Base-by-base conservation (phyloP, 2,113 vertebrate species). In the Hippocampus comes region DNA sequence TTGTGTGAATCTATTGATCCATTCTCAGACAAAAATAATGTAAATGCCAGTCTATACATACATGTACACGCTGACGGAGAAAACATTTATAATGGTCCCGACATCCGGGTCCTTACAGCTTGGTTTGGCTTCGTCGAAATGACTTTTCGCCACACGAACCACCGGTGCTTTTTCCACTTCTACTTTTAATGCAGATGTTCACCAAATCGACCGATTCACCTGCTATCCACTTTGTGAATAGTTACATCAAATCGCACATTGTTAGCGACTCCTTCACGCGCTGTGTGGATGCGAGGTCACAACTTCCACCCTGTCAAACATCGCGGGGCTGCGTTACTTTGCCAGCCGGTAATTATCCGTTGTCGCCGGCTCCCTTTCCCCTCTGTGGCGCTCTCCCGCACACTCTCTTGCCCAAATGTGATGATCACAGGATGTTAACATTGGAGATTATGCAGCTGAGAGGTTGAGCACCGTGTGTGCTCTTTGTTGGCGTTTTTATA, bases 401-500 rank as follows among this genome's bases (percentile, higher is more conserved):
- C 61, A 7, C 76, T 78, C 72, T 71, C 76, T 68, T 6, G 78
- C 80, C 76, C 77, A 88, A 90, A 89, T 89, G 76, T 14, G 82
- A 89, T 90, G 82, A 90, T 90, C 89, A 82, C 81, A 77, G 83
- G 84, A 77, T 86, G 81, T 82, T 88, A 87, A 83, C 81, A 76
- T 69, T 55, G 74, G 46, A 79, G 78, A 89, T 89, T 77, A 83
- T 48, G 48, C 78, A 41, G 82, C 66, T 78, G 82, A 84, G 82
- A 81, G 75, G 69, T 63, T 76, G 70, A 77, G 76, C 72, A 30
- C 74, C 75, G 78, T 42, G 76, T 76, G 56, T 25, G 76, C 59
- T 48, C 63, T 70, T 60, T 70, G 76, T 38, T 38, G 34, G 5
- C 34, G 34, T 38, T 38, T 38, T 38, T 38, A 38, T 38, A 38